Conservation (phyloP, 2,113 vertebrate species). For the Ophiodon elongatus region DNA sequence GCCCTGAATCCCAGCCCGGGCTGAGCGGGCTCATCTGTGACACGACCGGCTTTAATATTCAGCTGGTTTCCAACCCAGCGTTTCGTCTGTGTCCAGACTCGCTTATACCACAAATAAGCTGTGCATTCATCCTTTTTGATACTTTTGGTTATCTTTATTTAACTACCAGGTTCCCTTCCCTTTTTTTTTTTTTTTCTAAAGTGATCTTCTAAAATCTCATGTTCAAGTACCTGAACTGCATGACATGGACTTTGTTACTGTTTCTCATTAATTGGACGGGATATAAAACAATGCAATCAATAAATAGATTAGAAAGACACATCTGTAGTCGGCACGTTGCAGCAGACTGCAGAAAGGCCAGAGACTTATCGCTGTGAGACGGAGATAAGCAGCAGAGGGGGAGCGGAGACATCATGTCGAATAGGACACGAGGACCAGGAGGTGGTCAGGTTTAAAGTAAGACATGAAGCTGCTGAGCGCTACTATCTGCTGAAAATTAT, state of each 20-base stretch:
- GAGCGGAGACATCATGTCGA: slow-evolving; percentile 32
- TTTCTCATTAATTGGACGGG: neutral
- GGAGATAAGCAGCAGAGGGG: slow-evolving; percentile 57
- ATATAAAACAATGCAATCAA: neutral
- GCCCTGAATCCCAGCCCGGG: neutral
- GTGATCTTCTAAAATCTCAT: neutral
- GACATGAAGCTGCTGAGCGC: neutral
- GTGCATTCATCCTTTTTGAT: neutral
- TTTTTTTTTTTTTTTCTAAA: no score
- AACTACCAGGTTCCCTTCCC: neutral
- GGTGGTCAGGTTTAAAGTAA: neutral
- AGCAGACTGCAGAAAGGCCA: slow-evolving; percentile 21
- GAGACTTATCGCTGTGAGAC: slow-evolving; percentile 14
- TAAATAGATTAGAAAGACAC: neutral
- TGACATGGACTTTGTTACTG: neutral
- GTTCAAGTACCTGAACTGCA: neutral
- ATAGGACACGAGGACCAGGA: slow-evolving; percentile 34
- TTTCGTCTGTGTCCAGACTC: neutral
- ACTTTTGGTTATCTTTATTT: neutral
- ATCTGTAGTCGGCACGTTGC: slow-evolving; percentile 13
- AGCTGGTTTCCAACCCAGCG: neutral
- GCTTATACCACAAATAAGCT: neutral
- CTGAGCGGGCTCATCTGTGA: neutral
- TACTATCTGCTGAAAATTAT: neutral
- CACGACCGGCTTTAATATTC: neutral